Evolutionary conservation across 2,113 vertebrate species (phyloP).

Genomic region (Stercorarius parasiticus): DNA sequence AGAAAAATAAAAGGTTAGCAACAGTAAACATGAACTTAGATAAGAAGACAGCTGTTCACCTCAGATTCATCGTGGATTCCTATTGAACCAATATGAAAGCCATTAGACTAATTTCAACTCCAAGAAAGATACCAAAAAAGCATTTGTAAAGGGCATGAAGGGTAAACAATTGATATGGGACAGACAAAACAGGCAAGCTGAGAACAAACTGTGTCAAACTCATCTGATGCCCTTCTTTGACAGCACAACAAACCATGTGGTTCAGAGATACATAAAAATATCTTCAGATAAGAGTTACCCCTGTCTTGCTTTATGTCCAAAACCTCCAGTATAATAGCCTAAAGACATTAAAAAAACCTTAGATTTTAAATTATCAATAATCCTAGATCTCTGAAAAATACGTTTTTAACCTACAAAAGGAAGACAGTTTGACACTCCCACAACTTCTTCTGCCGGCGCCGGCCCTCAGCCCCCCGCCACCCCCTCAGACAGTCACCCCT

Average conservation of each 20-base stretch:
- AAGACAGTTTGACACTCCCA: neutral
- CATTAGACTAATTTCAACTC: neutral
- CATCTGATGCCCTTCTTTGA: neutral
- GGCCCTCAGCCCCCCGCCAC: neutral
- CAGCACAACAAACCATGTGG: neutral
- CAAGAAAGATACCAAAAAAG: neutral
- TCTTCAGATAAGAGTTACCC: neutral
- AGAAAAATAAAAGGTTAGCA: neutral
- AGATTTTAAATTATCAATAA: neutral
- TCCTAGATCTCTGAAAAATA: neutral
- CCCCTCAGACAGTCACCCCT: neutral
- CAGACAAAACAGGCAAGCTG: neutral
- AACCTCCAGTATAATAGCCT: accelerated
- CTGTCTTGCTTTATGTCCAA: neutral
- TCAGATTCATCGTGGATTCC: neutral
- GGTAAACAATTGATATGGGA: neutral
- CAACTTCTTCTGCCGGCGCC: neutral
- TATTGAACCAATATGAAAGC: neutral
- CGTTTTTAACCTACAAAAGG: neutral
- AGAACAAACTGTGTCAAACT: neutral
- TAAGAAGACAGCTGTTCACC: neutral
- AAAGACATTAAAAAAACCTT: neutral
- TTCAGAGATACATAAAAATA: neutral
- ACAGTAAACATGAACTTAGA: neutral
- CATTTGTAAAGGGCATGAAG: neutral